Base-by-base conservation (phyloP, 2,797 vertebrate genomes). In the Cyclura pinguis region DNA sequence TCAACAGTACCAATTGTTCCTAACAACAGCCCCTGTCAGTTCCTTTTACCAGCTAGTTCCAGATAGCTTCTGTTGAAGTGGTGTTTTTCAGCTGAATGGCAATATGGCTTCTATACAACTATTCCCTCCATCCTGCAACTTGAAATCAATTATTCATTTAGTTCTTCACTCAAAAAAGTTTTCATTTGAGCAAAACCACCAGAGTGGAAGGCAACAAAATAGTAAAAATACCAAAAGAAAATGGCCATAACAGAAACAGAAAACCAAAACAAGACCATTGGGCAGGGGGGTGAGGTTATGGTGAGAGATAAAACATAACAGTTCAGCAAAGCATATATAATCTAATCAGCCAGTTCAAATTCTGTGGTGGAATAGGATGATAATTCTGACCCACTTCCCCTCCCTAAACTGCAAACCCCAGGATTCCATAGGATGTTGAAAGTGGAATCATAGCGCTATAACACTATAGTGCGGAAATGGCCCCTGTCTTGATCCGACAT, bases 1-100 rank as follows among this genome's bases (percentile, higher is more conserved):
- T 76, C 57, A 64, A 84, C 38, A 67, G 59, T 55, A 52, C 22
- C 57, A 84, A 85, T 89, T 84, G 73, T 42, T 78, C 57, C 78
- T 74, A 74, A 76, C 57, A 74, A 76, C 57, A 76, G 52, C 18
- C 12, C 69, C 55, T 77, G 16, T 57, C 76, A 67, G 13, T 89
- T 78, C 78, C 47, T 32, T 69, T 18, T 78, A 14, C 59, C n/a
- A 78, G 22, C 18, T 38, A 32, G 47, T 57, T 89, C 24, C n/a
- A 78, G 52, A 72, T 38, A 80, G 74, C 74, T 50, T 83, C 78
- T 42, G 47, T 85, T 22, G 50, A 67, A 57, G 62, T 14, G n/a
- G 55, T n/a, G 69, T 18, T 83, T 73, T 73, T 50, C 38, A 27
- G 18, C 67, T 4, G n/a, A 85, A 85, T 78, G 42, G 62, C 29